Evolutionary conservation across 1,140 invertebrate species (phyloP).

Genomic region (Penaeus japonicus): DNA sequence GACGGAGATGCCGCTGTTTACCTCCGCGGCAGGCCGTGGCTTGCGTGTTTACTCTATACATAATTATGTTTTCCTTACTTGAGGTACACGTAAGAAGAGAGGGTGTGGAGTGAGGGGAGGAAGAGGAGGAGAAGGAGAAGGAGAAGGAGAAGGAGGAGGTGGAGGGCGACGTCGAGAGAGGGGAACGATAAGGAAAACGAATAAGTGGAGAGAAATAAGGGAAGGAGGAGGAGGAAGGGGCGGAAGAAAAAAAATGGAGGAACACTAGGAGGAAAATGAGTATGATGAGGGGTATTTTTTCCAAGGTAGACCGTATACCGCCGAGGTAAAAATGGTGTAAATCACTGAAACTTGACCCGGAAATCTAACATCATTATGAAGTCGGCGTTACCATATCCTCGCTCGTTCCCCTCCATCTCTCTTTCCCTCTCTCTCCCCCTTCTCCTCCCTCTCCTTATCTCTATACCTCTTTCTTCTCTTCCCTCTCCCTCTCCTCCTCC

Average conservation of each 20-base stretch:
- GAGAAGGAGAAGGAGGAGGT: neutral
- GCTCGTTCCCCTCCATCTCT: neutral
- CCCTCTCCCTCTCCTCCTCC: neutral
- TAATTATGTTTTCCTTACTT: constrained; percentile 38
- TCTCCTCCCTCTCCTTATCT: neutral
- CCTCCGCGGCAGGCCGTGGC: neutral
- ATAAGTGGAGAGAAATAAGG: neutral
- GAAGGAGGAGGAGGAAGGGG: neutral
- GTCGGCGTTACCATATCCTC: too few relatives aligned
- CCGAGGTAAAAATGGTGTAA: too few relatives aligned
- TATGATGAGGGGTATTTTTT: neutral
- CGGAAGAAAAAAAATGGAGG: neutral
- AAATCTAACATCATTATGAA: too few relatives aligned
- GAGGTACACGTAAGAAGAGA: neutral
- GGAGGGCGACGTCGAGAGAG: neutral
- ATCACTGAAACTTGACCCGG: too few relatives aligned
- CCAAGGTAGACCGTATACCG: too few relatives aligned
- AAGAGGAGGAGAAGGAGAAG: neutral
- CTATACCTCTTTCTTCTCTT: neutral
- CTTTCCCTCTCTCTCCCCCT: neutral
- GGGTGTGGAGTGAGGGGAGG: neutral
- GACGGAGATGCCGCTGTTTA: neutral
- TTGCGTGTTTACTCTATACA: constrained; percentile 28
- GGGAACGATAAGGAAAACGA: neutral
- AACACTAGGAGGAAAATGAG: neutral